Base-by-base conservation (phyloP, 2,797 vertebrate genomes). In the Ataeniobius toweri region DNA sequence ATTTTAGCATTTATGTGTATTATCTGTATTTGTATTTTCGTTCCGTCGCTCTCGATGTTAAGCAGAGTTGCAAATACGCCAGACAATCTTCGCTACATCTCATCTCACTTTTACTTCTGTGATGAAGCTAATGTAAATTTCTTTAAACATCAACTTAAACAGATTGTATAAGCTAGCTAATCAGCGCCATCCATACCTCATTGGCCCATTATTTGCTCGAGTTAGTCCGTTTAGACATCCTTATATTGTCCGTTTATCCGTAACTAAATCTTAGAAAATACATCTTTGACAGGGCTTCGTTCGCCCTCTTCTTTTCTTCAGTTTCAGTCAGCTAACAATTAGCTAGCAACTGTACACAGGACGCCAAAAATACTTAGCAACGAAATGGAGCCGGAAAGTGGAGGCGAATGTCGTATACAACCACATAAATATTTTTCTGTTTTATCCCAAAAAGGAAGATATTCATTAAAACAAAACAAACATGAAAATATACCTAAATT, bases 321-420 rank as follows among this genome's bases (percentile, higher is more conserved):
- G 4, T 41, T 10, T 55, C 16, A 9, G 31, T 46, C 58, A 69
- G 26, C 10, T 73, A 87, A 55, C 65, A 31, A 26, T 80, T 90
- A 88, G 91, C 80, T 91, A 78, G 92, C 93, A 94, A 94, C 94
- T 73, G 82, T 76, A 88, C 77, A 88, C 0, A 79, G 80, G 91
- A 93, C 90, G 89, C 92, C 82, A 80, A 81, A 44, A 69, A 75
- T 76, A 80, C 91, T 70, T 93, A 91, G 92, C 93, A 94, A 94
- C 93, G 71, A 67, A 58, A 75, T 5, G 6, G 3, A 48, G n/a
- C n/a, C 22, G 87, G 59, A 94, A 91, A 91, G 77, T 36, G 22
- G 50, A 80, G 3, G 26, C 1, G 61, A 31, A 8, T 89, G 93
- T 91, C 91, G 94, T 79, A 89, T 85, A 74, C 9, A 46, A 0